Percentiles rank a stretch among this genome's conserved stretches.
These are phyloP conservation scores for Barnardius zonarius DNA, from an alignment of 2,113 vertebrate genomes.

Conservation along the genomic window DNA sequence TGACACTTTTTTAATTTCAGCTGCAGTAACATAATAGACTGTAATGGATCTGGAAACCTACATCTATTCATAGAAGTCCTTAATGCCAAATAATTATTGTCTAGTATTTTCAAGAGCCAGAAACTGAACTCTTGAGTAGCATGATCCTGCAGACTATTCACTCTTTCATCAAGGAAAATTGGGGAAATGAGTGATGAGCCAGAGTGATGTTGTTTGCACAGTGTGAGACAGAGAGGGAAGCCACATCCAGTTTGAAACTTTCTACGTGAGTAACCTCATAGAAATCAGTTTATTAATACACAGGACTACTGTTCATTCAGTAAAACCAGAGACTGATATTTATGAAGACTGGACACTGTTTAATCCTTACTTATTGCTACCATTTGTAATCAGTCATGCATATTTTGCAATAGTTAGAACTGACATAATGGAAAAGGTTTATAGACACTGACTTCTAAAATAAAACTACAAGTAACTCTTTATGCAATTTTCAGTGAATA, in stretches of 20 bases:
- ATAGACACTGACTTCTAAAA: background rate
- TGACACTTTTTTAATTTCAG: background rate
- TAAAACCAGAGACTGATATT: background rate
- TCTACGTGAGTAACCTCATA: background rate
- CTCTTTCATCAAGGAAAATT: background rate
- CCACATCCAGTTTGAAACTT: background rate
- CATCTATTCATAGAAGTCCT: slow-evolving; percentile 12
- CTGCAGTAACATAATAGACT: background rate
- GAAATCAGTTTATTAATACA: background rate
- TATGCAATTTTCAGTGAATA: background rate
- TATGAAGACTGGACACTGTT: background rate
- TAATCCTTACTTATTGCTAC: background rate
- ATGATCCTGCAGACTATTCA: background rate
- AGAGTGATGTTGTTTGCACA: background rate
- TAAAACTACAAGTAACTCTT: background rate
- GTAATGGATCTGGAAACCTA: background rate
- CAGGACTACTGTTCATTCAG: background rate
- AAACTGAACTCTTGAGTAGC: background rate
- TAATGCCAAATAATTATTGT: background rate
- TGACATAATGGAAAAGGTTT: background rate
- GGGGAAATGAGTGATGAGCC: background rate
- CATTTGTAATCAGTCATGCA: background rate
- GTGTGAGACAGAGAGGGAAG: background rate
- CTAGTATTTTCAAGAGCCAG: background rate
- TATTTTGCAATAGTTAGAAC: background rate